These are phyloP conservation scores for Epicampocera succincta DNA, from an alignment of 2,888 invertebrate genomes.

Conservation along the genomic window DNA sequence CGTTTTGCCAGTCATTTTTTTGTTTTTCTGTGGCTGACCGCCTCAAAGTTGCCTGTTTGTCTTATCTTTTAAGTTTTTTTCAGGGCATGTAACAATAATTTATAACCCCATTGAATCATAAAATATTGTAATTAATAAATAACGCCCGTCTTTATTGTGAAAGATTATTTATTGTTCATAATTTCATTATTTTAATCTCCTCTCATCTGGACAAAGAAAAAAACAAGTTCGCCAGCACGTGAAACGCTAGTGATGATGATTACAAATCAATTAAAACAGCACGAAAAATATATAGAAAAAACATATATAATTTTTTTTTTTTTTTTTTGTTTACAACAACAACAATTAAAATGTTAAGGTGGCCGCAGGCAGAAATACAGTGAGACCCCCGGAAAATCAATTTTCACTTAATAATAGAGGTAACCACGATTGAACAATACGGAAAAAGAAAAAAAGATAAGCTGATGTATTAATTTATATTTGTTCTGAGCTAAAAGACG, in stretches of 20 bases:
- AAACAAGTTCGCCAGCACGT: slow-evolving; percentile 41
- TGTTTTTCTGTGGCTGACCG: neutral
- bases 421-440: too few species aligned
- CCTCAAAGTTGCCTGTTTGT: neutral
- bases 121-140: slow-evolving; percentile 36
- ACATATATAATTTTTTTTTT: neutral
- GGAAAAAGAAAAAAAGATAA: too few species aligned
- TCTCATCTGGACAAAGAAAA: slow-evolving; percentile 15
- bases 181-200: neutral
- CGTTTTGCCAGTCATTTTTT: neutral
- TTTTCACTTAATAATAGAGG: too few species aligned
- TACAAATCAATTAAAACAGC: slow-evolving; percentile 44
- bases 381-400: too few species aligned
- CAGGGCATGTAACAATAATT: slow-evolving; percentile 5
- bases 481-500: too few species aligned
- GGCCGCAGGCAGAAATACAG: neutral
- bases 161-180: slow-evolving; percentile 37
- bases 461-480: too few species aligned
- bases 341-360: slow-evolving; percentile 23
- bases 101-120: slow-evolving; percentile 28
- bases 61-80: slow-evolving; percentile 11
- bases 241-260: slow-evolving; percentile 50
- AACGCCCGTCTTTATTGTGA: slow-evolving; percentile 4
- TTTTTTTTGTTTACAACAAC: neutral
- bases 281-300: neutral